phyloP scores from a whole-genome alignment of 2,113 vertebrate species.

The Maccullochella peelii region DNA sequence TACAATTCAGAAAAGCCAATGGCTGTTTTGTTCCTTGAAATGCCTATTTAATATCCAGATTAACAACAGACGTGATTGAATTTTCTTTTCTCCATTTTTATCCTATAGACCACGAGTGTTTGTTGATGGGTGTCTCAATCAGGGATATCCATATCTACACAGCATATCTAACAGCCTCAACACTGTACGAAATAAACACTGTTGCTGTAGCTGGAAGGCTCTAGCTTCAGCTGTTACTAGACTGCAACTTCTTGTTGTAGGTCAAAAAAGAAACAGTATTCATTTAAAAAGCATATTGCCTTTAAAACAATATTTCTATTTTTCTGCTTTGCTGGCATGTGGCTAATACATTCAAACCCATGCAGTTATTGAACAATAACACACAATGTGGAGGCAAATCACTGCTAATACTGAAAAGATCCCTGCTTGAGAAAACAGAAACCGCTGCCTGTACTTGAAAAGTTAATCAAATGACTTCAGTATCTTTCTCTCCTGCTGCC shows the following conservation, averaged over 20 bases:
- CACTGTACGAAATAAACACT: background rate
- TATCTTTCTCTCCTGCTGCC: conserved; percentile 14
- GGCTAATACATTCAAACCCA: background rate
- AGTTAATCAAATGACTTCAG: conserved; percentile 52
- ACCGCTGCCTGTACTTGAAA: conserved; percentile 26
- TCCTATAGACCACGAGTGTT: background rate
- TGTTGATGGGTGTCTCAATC: background rate
- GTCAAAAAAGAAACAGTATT: background rate
- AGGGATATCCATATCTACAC: background rate
- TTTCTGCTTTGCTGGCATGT: background rate
- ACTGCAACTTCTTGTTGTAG: background rate
- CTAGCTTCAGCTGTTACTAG: background rate
- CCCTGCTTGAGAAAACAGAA: conserved; percentile 7
- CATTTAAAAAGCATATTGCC: background rate
- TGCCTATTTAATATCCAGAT: background rate
- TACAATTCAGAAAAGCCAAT: background rate
- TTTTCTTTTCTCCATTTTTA: background rate
- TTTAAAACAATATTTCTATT: background rate
- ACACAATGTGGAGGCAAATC: background rate
- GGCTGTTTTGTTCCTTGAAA: background rate
- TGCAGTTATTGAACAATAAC: background rate
- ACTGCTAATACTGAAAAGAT: background rate
- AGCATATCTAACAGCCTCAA: background rate
- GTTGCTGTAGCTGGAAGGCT: background rate
- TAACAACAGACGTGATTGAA: background rate